Evolutionary conservation across 2,888 invertebrate genomes (phyloP).

Genomic region (Kryphioiulus occultus): DNA sequence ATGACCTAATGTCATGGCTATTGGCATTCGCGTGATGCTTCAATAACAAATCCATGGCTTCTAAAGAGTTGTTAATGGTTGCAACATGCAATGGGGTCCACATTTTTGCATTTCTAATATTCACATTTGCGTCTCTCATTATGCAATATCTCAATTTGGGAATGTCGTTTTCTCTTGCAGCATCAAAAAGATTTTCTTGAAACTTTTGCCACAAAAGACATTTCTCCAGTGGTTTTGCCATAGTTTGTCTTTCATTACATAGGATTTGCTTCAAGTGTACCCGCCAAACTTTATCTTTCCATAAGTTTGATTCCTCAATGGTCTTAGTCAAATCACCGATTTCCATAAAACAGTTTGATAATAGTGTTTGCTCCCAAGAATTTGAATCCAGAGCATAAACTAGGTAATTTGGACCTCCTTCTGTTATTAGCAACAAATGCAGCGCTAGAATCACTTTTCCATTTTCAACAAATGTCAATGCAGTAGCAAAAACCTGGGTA

Average conservation of each 20-base stretch:
- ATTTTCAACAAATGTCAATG: constrained; percentile 5
- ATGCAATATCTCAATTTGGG: neutral
- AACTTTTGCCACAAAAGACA: neutral
- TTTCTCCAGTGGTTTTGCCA: neutral
- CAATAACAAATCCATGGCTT: neutral
- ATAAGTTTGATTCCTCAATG: neutral
- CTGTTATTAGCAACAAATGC: neutral
- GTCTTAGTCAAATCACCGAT: neutral
- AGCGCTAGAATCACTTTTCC: neutral
- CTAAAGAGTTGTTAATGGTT: neutral
- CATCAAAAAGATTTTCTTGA: neutral
- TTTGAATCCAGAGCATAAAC: neutral
- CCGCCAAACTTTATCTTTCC: neutral
- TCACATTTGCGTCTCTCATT: neutral
- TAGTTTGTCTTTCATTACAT: neutral
- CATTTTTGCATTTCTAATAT: neutral
- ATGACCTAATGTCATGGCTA: neutral
- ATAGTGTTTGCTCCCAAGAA: neutral
- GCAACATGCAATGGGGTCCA: constrained; percentile 10
- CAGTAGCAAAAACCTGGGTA: neutral
- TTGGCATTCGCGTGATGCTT: neutral
- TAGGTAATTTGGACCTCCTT: neutral
- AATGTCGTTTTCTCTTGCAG: neutral
- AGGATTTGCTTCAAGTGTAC: neutral
- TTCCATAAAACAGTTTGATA: neutral